These are phyloP conservation scores for zebrafish (Danio rerio) DNA, from an alignment of 2,113 vertebrate genomes.

Conservation along the genomic window GRCz12tu NC_133196.1:7532001-7532500, in stretches of 20 bases:
- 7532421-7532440: too few species aligned
- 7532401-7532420: too few species aligned
- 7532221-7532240: slow-evolving; percentile 13
- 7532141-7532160: slow-evolving; percentile 60
- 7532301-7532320: background rate
- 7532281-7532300: slow-evolving; percentile 2
- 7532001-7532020: slow-evolving; percentile 53
- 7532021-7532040: slow-evolving; percentile 62
- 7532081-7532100: slow-evolving; percentile 37
- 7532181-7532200: slow-evolving; percentile 38
- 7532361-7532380: too few species aligned
- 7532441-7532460: too few species aligned
- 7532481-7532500: too few species aligned
- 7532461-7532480: too few species aligned
- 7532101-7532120: slow-evolving; percentile 27
- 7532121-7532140: slow-evolving; percentile 19
- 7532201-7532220: slow-evolving; percentile 8
- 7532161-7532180: slow-evolving; percentile 48
- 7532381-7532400: too few species aligned
- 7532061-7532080: slow-evolving; percentile 54
- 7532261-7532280: slow-evolving; percentile 32
- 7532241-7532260: slow-evolving; percentile 39
- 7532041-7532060: slow-evolving; percentile 59
- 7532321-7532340: background rate
- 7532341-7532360: too few species aligned